Base-by-base conservation (phyloP, 2,113 vertebrate genomes). In the Alouatta palliata region DNA sequence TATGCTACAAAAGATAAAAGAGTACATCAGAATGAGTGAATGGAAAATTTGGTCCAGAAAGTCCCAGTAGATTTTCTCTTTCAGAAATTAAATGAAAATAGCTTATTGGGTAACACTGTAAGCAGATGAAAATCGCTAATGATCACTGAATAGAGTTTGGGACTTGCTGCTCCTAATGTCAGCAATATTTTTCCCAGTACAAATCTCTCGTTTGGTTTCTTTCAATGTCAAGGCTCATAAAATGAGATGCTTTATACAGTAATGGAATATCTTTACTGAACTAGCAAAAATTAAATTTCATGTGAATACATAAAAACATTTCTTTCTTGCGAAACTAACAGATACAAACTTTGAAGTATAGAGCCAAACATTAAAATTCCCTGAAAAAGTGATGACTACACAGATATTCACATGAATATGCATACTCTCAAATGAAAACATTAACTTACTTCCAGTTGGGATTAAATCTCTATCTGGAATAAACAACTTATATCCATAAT, bases 381-480 rank as follows among this genome's bases (percentile, higher is more conserved):
- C 14, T 49, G 76, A 84, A 90, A 76, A 94, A 88, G n/a, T 89
- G 58, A 95, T 85, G 76, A 90, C 40, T 85, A 35, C 25, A 82
- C 49, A 82, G 58, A 58, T 52, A 82, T 25, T 91, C n/a, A 82
- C 45, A 92, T 25, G 25, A 61, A 75, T 45, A 95, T 64, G 5
- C 25, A 91, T 17, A 32, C 3, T 91, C 68, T 83, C 13, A 90
- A 92, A 84, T 47, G 37, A 90, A 97, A 96, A 92, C 32, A 79
- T 35, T 64, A 6, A 98, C 99, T 99, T 99, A 99, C 99, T 99
- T 99, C 99, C 99, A 97, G 99, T 99, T 97, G 99, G 99, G 98
- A 99, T 99, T 98, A 99, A 99, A 98, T 99, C 99, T 98, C 99
- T 99, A 90, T 99, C 99, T 81, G 99, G 99, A 98, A 99, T 99